Evolutionary conservation across 2,888 invertebrate genomes (phyloP).

Genomic region (Ryuthela nishihirai): DNA sequence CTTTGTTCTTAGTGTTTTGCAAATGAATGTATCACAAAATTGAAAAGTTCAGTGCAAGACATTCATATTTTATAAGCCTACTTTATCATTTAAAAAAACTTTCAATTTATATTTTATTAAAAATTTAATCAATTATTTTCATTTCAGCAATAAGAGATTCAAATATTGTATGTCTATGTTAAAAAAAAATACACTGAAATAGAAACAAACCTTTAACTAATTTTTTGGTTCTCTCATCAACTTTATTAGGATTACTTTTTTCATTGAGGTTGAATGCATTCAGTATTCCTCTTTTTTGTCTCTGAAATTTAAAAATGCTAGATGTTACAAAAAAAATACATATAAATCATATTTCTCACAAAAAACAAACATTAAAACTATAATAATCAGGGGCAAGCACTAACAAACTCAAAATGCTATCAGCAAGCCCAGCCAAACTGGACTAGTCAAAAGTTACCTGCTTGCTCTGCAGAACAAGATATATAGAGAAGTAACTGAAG

Average conservation of each 20-base stretch:
- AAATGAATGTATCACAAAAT: too few species aligned
- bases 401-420: not conserved
- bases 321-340: constrained; percentile 49
- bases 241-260: constrained; percentile 69
- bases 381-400: not conserved
- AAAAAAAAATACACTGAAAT: not conserved
- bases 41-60: too few species aligned
- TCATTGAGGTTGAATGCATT: constrained; percentile 69
- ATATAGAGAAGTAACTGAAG: too few species aligned
- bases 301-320: constrained; percentile 53
- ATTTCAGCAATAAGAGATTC: constrained; percentile 17
- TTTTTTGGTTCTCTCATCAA: constrained; percentile 69
- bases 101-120: not conserved
- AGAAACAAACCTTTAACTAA: constrained; percentile 61
- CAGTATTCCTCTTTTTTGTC: constrained; percentile 78
- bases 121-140: not conserved
- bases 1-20: too few species aligned
- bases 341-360: too few species aligned
- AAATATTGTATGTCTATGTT: not conserved
- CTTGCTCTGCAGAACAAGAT: too few species aligned
- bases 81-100: too few species aligned
- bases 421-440: too few species aligned
- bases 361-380: too few species aligned
- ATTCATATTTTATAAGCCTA: too few species aligned
- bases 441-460: too few species aligned